phyloP scores from a whole-genome alignment of 1,140 invertebrate species.

The Megathymus violae region DNA sequence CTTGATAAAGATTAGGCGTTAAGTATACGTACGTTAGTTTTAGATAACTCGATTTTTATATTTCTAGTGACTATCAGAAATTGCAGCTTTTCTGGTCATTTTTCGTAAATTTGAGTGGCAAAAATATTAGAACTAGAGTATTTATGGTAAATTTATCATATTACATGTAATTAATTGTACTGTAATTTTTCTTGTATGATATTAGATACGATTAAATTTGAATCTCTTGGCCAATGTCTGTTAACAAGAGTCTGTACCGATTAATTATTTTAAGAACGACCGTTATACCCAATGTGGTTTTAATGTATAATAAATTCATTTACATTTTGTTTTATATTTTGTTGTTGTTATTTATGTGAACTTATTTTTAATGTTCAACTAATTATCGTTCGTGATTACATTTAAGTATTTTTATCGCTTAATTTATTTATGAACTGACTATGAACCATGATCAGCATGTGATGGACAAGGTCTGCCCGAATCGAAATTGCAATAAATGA shows the following conservation, averaged over 20 bases:
- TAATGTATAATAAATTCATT: constrained; percentile 32
- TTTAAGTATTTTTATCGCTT: constrained; percentile 12
- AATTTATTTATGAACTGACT: constrained; percentile 35
- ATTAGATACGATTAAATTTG: constrained; percentile 18
- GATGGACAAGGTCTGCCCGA: constrained; percentile 33
- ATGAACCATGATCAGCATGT: constrained; percentile 7
- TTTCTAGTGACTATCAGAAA: constrained; percentile 28
- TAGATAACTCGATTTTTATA: constrained; percentile 32
- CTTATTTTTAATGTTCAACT: constrained; percentile 46
- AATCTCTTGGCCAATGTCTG: constrained; percentile 20
- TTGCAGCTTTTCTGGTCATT: constrained; percentile 38
- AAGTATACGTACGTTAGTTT: constrained; percentile 29
- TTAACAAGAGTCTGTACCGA: not conserved
- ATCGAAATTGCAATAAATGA: constrained; percentile 11
- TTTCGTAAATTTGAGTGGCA: constrained; percentile 16
- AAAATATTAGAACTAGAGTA: constrained; percentile 5
- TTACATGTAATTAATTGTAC: not conserved
- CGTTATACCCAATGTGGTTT: not conserved
- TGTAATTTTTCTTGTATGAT: constrained; percentile 16
- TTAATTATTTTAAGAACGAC: not conserved
- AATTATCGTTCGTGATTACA: constrained; percentile 19
- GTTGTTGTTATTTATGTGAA: constrained; percentile 69
- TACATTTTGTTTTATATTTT: constrained; percentile 39
- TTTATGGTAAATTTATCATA: constrained; percentile 15
- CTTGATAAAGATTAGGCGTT: constrained; percentile 6